Evolutionary conservation across 1,140 invertebrate species (phyloP).

Genomic region (Stegodyphus dumicola): DNA sequence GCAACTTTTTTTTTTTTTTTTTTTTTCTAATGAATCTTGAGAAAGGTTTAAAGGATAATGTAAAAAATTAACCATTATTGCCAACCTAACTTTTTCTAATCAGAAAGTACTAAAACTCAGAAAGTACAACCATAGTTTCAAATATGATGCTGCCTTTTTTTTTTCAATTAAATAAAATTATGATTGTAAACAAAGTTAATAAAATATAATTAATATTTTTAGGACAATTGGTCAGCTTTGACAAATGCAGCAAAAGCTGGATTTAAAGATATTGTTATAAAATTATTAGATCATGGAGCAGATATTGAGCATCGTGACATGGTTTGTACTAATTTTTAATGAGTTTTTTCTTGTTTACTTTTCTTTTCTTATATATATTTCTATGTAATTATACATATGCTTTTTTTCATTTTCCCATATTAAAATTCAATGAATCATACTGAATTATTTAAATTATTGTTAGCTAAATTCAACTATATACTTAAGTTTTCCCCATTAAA

Average conservation of each 20-base stretch:
- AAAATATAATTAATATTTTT: constrained; percentile 42
- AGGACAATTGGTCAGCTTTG: constrained; percentile 94
- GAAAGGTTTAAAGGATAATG: too few relatives aligned
- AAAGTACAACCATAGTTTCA: too few relatives aligned
- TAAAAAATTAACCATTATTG: too few relatives aligned
- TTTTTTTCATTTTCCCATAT: not conserved
- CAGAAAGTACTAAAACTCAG: too few relatives aligned
- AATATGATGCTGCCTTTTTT: too few relatives aligned
- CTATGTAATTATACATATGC: not conserved
- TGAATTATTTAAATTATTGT: not conserved
- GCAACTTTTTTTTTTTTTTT: too few relatives aligned
- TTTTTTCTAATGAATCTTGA: too few relatives aligned
- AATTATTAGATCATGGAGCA: constrained; percentile 88
- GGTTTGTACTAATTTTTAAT: constrained; percentile 71
- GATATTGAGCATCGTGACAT: constrained; percentile 90
- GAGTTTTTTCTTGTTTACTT: not conserved
- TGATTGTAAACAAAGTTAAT: too few relatives aligned
- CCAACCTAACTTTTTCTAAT: too few relatives aligned
- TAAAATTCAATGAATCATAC: not conserved
- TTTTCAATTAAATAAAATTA: too few relatives aligned
- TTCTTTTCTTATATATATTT: not conserved
- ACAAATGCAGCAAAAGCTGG: constrained; percentile 92
- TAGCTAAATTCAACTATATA: not conserved
- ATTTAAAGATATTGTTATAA: constrained; percentile 81
- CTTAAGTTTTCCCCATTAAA: not conserved